Percentiles rank a stretch among this genome's conserved stretches.
phyloP scores from a whole-genome alignment of 2,888 invertebrate genomes.

The Dioctria linearis region DNA sequence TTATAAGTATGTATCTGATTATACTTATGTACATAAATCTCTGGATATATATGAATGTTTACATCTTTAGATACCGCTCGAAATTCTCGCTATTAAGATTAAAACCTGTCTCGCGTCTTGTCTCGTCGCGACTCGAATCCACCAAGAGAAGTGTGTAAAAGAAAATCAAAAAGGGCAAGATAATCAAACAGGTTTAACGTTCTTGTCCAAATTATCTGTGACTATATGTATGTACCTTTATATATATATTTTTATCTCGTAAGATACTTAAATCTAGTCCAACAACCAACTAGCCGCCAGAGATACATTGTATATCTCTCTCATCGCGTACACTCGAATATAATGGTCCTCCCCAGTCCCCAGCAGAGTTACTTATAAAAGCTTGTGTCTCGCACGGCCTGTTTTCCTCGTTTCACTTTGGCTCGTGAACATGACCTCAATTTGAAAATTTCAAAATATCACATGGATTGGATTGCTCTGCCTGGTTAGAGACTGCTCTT shows the following conservation, averaged over 20 bases:
- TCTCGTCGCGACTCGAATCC: not conserved
- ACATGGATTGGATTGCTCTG: not conserved
- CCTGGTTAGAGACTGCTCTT: not conserved
- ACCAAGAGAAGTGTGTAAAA: slow-evolving; percentile 26
- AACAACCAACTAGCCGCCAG: not conserved
- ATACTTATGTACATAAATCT: too few species aligned
- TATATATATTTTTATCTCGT: slow-evolving; percentile 5
- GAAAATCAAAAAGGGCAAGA: slow-evolving; percentile 33
- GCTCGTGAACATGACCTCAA: slow-evolving; percentile 52
- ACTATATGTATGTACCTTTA: too few species aligned
- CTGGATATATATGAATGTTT: too few species aligned
- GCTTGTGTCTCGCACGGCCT: slow-evolving; percentile 28
- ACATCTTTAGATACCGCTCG: too few species aligned
- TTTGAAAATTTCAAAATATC: slow-evolving; percentile 45
- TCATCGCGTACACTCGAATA: too few species aligned
- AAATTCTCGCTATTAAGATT: too few species aligned
- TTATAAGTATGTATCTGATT: too few species aligned
- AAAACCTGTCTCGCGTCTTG: not conserved
- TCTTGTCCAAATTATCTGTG: slow-evolving; percentile 25
- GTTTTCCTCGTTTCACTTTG: slow-evolving; percentile 47
- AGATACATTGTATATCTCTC: not conserved
- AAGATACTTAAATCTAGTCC: slow-evolving; percentile 23
- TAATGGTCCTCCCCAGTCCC: too few species aligned
- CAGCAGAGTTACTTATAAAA: not conserved
- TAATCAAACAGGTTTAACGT: slow-evolving; percentile 35